phyloP scores from a whole-genome alignment of 2,113 vertebrate genomes.

The Nerophis lumbriciformis region DNA sequence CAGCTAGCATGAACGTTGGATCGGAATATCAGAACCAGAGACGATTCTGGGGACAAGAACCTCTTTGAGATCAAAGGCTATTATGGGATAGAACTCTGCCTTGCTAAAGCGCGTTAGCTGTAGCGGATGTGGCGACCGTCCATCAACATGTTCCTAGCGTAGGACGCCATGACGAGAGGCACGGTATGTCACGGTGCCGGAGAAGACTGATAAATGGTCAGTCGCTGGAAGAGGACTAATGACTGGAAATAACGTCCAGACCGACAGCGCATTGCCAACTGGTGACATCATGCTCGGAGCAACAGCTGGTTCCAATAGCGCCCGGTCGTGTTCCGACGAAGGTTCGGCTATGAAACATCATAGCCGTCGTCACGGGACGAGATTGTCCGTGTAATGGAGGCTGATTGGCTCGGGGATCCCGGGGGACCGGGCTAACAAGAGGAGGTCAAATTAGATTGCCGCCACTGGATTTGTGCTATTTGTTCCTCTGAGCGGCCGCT shows the following conservation, averaged over 20 bases:
- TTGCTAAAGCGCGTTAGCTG: too few species aligned
- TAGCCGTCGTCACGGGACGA: conserved; percentile 59
- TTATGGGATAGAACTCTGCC: too few species aligned
- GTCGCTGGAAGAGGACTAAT: conserved; percentile 52
- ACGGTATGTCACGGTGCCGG: too few species aligned
- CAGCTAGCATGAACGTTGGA: not conserved
- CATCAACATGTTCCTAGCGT: conserved; percentile 52
- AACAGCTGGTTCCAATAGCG: conserved; percentile 77
- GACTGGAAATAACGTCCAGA: conserved; percentile 58
- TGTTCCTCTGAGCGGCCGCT: too few species aligned
- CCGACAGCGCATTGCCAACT: too few species aligned
- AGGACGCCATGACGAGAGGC: not conserved
- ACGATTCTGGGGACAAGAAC: not conserved
- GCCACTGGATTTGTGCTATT: too few species aligned
- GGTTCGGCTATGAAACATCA: conserved; percentile 75
- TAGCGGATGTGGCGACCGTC: too few species aligned
- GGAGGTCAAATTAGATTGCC: conserved; percentile 8
- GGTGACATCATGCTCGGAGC: conserved; percentile 39
- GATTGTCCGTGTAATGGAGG: conserved; percentile 71
- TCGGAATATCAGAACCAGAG: not conserved
- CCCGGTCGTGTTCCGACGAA: conserved; percentile 55
- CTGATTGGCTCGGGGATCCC: conserved; percentile 64
- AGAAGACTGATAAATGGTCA: conserved; percentile 3
- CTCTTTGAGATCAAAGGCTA: too few species aligned
- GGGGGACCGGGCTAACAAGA: conserved; percentile 36